Percentiles rank a stretch among this genome's conserved stretches.
These are phyloP conservation scores for Premnoplex brunnescens DNA, from an alignment of 2,797 vertebrate genomes.

Conservation along the genomic window DNA sequence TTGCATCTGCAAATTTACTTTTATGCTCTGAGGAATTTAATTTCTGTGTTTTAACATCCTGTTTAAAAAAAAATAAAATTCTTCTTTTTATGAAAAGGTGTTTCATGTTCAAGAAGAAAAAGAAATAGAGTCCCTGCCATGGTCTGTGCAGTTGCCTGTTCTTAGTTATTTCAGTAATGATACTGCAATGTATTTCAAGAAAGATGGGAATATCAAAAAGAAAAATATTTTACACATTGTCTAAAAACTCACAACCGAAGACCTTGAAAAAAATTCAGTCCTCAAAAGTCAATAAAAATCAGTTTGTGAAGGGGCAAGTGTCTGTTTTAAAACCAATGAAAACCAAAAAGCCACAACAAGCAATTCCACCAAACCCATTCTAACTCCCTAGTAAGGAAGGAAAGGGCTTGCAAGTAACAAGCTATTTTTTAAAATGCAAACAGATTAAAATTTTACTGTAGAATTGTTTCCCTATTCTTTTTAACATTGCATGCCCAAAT, in stretches of 20 bases:
- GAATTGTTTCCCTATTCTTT: neutral
- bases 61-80: neutral
- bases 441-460: fast-evolving
- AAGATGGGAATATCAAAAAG: neutral
- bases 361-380: neutral
- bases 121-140: neutral
- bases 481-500: neutral
- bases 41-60: neutral
- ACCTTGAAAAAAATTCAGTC: neutral
- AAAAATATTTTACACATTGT: neutral
- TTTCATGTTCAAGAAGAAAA: neutral
- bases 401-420: neutral
- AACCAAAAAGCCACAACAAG: neutral
- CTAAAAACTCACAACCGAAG: neutral
- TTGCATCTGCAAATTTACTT: neutral
- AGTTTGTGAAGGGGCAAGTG: neutral
- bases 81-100: neutral
- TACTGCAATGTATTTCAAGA: neutral
- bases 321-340: neutral
- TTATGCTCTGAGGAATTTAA: neutral
- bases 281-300: neutral
- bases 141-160: neutral
- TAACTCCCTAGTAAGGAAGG: neutral
- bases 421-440: neutral
- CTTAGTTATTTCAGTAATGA: neutral